Conservation (phyloP, 1,140 invertebrate genomes). For the Aphelinus certus region DNA sequence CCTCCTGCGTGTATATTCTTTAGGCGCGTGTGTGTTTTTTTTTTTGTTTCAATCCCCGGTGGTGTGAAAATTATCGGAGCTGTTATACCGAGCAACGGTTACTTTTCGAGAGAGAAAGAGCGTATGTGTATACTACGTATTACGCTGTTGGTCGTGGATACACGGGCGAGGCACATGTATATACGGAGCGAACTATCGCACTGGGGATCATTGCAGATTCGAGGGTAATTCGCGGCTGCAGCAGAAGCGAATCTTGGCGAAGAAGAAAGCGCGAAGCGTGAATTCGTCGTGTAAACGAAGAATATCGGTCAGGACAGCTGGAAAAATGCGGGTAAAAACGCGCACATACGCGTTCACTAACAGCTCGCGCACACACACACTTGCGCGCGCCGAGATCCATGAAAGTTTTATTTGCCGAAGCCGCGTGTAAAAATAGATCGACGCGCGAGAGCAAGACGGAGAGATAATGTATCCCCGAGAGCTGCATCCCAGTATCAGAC, state of each 20-base stretch:
- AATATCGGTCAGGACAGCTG: too few species aligned
- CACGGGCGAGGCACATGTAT: neutral
- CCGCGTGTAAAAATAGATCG: neutral
- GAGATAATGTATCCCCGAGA: neutral
- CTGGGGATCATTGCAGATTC: too few species aligned
- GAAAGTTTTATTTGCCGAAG: slow-evolving; percentile 16
- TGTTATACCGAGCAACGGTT: too few species aligned
- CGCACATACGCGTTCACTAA: too few species aligned
- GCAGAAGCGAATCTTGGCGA: neutral
- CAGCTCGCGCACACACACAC: too few species aligned
- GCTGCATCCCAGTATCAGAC: too few species aligned
- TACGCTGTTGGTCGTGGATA: neutral
- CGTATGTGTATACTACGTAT: neutral
- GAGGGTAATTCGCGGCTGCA: too few species aligned
- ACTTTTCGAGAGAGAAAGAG: neutral
- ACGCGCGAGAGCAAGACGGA: neutral
- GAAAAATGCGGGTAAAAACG: too few species aligned
- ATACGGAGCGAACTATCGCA: too few species aligned
- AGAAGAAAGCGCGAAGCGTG: slow-evolving; percentile 15
- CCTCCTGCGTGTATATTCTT: too few species aligned
- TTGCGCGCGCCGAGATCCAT: slow-evolving; percentile 8
- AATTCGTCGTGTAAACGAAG: slow-evolving; percentile 10
- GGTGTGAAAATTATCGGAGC: too few species aligned
- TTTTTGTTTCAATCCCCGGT: neutral
- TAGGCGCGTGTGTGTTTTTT: neutral